These are phyloP conservation scores for Rhagoletis pomonella DNA, from an alignment of 1,140 invertebrate species.

Conservation along the genomic window DNA sequence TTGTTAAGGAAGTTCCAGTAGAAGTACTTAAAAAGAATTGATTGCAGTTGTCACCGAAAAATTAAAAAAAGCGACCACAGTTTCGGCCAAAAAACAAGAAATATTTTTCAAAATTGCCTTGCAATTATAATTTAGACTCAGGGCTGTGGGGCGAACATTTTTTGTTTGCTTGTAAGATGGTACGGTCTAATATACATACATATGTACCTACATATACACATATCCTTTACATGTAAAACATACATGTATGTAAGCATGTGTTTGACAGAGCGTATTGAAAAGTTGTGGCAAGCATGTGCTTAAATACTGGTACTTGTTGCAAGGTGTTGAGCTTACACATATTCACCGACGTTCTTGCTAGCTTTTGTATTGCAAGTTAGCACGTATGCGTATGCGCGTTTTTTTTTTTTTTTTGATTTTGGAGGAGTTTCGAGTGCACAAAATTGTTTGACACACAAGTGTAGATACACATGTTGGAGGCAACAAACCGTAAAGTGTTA, in stretches of 20 bases:
- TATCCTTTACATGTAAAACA: not conserved
- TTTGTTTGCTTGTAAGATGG: too few species aligned
- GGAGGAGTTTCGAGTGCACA: too few species aligned
- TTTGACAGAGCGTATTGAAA: not conserved
- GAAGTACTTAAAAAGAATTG: too few species aligned
- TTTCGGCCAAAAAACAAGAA: too few species aligned
- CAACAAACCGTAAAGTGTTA: constrained; percentile 56
- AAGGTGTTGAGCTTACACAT: not conserved
- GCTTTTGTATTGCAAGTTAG: not conserved
- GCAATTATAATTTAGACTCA: too few species aligned
- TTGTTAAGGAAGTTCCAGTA: too few species aligned
- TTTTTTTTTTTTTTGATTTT: not conserved
- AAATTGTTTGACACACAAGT: constrained; percentile 5
- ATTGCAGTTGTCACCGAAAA: too few species aligned
- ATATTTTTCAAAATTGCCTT: too few species aligned
- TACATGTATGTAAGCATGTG: not conserved
- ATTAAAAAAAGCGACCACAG: too few species aligned
- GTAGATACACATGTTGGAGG: not conserved
- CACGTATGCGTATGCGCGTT: not conserved
- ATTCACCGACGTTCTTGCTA: not conserved
- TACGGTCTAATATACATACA: not conserved
- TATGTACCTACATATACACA: not conserved
- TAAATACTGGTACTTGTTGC: not conserved
- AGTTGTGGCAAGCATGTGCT: not conserved
- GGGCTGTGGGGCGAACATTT: too few species aligned